Base-by-base conservation (phyloP, 2,113 vertebrate species). In the Leptodactylus fuscus region DNA sequence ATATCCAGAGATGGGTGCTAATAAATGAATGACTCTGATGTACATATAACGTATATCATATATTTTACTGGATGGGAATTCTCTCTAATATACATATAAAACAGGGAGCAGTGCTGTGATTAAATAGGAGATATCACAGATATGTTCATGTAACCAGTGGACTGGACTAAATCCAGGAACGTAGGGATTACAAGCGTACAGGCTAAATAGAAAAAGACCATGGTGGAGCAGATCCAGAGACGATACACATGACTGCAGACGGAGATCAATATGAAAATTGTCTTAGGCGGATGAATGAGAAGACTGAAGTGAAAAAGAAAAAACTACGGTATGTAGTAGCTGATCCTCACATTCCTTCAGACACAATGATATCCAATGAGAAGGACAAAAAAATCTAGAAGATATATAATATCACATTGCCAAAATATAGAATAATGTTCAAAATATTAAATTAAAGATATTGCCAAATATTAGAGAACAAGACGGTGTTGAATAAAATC, bases 211-310 rank as follows among this genome's bases (percentile, higher is more conserved):
- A 69, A 69, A n/a, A 80, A 60, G 18, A 38, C 49, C 48, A 38
- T 34, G 20, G 49, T 78, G 76, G 49, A 53, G 22, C 77, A 62
- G 44, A 60, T 80, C 53, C 77, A 80, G n/a, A 41, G 75, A 36
- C 22, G 29, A 77, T 55, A 27, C 77, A 80, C 22, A 44, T n/a
- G 34, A 27, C 22, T 24, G 36, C 22, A 27, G 51, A 51, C 7
- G 22, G 51, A 79, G 76, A 53, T 58, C 51, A 79, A 44, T 44
- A 44, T 44, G 15, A 44, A 18, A 80, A 44, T 44, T n/a, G 32
- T 36, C 20, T 22, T 13, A 22, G 27, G 16, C 49, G 22, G 11
- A 9, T 22, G 6, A 20, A 22, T 48, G 16, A 49, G 46, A 75
- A 27, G 3, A 13, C 41, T 4, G 44, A 76, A 32, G 1, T 32